Evolutionary conservation across 64 coral and sea anemone species (phyloP).

Genomic region (Catalaphyllia jardinei): DNA sequence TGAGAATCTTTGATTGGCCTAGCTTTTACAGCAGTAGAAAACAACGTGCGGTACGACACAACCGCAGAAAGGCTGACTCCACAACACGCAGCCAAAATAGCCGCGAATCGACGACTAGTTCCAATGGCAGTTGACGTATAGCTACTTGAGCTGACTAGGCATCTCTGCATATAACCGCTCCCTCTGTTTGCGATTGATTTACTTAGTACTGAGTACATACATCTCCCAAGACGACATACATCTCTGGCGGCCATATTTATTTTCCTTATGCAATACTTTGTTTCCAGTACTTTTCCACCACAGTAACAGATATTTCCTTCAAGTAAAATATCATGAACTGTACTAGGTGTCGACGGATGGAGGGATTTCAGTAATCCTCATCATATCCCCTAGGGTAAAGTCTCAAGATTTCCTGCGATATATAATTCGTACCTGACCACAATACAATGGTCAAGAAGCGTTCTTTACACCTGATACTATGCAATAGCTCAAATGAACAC

Average conservation of each 20-base stretch:
- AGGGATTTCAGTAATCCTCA: too few relatives aligned
- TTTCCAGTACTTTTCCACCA: neutral
- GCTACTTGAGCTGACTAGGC: neutral
- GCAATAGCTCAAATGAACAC: too few relatives aligned
- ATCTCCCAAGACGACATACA: neutral
- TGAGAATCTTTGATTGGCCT: neutral
- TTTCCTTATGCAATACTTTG: slow-evolving; percentile 10
- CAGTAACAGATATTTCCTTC: neutral
- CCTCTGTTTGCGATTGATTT: neutral
- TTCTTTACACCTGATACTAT: too few relatives aligned
- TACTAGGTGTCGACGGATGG: too few relatives aligned
- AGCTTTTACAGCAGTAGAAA: slow-evolving; percentile 4
- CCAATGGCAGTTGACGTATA: neutral
- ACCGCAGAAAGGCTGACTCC: neutral
- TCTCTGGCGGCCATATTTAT: slow-evolving; percentile 12
- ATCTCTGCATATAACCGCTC: neutral
- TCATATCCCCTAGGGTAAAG: too few relatives aligned
- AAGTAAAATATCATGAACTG: too few relatives aligned
- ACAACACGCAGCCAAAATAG: slow-evolving; percentile 12
- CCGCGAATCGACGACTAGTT: neutral
- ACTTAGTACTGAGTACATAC: neutral
- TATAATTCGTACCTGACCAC: too few relatives aligned
- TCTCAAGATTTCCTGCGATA: too few relatives aligned
- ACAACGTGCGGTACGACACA: neutral
- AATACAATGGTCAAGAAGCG: too few relatives aligned